Percentiles rank a stretch among this genome's conserved stretches.
phyloP scores from a whole-genome alignment of 1,140 invertebrate genomes.

The Drosophila subpulchrella region DNA sequence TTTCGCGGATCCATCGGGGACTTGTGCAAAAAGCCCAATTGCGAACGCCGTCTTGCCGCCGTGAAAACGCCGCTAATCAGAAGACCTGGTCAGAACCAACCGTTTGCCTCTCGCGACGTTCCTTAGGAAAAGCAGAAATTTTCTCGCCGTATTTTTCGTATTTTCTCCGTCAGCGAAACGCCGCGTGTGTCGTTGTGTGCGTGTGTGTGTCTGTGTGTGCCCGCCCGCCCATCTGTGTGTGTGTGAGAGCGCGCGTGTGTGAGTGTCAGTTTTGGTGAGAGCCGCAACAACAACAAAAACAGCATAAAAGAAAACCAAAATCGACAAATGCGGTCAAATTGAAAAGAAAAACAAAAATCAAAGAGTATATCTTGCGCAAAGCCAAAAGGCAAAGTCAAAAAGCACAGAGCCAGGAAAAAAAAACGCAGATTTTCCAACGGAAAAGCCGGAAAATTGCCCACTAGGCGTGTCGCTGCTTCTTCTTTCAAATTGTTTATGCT shows the following conservation, averaged over 20 bases:
- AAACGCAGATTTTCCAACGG: constrained; percentile 62
- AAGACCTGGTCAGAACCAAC: constrained; percentile 1
- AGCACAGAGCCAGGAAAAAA: constrained; percentile 50
- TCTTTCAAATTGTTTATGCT: constrained; percentile 62
- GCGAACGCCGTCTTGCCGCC: constrained; percentile 19
- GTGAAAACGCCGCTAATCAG: background rate
- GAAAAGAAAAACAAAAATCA: constrained; percentile 69
- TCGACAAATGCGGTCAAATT: constrained; percentile 81
- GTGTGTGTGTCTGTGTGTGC: constrained; percentile 45
- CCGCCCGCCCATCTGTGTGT: constrained; percentile 37
- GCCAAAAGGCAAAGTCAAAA: constrained; percentile 45
- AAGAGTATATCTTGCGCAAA: constrained; percentile 56
- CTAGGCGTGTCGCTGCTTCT: constrained; percentile 63
- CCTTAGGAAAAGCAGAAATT: constrained; percentile 3
- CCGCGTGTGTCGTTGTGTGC: constrained; percentile 45
- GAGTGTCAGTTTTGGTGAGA: constrained; percentile 55
- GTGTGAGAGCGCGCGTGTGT: constrained; percentile 33
- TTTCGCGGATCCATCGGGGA: constrained; percentile 20
- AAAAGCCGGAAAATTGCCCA: constrained; percentile 75
- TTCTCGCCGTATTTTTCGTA: constrained; percentile 6
- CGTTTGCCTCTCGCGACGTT: constrained; percentile 2
- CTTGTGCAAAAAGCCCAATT: constrained; percentile 15
- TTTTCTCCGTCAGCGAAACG: constrained; percentile 11
- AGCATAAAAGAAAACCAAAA: constrained; percentile 62
- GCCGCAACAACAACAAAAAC: constrained; percentile 56